Percentiles rank a stretch among this genome's conserved stretches.
Evolutionary conservation across 2,113 vertebrate genomes (phyloP).

Genomic region (Solenodon paradoxus): DNA sequence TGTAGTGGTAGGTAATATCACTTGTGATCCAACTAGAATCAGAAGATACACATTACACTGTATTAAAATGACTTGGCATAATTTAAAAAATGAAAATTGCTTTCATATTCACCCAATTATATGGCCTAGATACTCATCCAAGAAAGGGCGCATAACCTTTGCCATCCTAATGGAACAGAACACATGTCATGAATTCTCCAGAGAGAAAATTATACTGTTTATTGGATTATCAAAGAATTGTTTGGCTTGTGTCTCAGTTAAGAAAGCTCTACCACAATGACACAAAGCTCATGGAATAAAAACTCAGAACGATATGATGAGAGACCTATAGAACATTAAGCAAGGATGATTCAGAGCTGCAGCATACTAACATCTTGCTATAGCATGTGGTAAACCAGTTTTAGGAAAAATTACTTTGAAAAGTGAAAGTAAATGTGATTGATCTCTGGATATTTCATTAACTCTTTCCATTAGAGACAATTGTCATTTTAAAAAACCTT

Average conservation of each 20-base stretch:
- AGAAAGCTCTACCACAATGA: neutral
- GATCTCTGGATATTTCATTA: neutral
- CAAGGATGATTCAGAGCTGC: neutral
- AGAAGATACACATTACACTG: neutral
- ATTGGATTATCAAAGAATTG: neutral
- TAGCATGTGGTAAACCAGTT: neutral
- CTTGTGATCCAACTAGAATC: neutral
- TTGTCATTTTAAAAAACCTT: neutral
- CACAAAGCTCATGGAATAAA: neutral
- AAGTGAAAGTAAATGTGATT: neutral
- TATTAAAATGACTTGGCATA: neutral
- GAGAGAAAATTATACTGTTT: neutral
- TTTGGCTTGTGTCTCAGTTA: neutral
- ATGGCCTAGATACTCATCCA: neutral
- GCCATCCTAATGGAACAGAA: neutral
- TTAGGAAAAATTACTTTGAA: constrained; percentile 14
- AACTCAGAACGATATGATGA: neutral
- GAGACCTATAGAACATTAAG: neutral
- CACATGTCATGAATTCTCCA: neutral
- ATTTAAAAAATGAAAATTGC: neutral
- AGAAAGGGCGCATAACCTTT: neutral
- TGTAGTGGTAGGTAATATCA: no score
- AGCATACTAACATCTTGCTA: neutral
- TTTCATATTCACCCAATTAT: neutral
- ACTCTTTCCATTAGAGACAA: neutral